Percentiles rank a stretch among this genome's conserved stretches.
phyloP scores from a whole-genome alignment of 2,113 vertebrate species.

The Tor tambroides region DNA sequence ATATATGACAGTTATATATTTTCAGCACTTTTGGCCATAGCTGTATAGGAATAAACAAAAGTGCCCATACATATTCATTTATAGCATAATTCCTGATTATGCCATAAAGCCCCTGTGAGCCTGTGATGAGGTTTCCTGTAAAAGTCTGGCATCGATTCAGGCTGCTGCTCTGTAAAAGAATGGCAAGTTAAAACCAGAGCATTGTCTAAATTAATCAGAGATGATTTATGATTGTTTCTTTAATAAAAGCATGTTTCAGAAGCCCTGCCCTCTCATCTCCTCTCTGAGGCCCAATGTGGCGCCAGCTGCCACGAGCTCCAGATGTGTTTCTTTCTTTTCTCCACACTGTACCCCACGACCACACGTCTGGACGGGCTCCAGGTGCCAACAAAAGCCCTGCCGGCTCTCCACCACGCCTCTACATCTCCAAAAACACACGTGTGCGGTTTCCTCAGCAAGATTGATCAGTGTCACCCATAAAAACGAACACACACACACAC shows the following conservation, averaged over 20 bases:
- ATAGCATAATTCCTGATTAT: not conserved
- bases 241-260: constrained; percentile 24
- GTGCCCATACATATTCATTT: not conserved
- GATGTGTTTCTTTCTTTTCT: constrained; percentile 41
- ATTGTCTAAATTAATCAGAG: not conserved
- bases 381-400: not conserved
- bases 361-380: constrained; percentile 34
- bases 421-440: constrained; percentile 3
- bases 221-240: constrained; percentile 31
- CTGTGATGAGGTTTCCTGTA: not conserved
- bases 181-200: not conserved
- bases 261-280: constrained; percentile 25
- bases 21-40: not conserved
- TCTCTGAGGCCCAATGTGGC: constrained; percentile 25
- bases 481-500: not conserved
- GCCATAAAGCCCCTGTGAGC: not conserved
- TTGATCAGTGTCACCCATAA: not conserved
- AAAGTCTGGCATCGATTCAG: constrained; percentile 1
- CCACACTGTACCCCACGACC: not conserved
- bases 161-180: not conserved
- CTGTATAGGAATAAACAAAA: not conserved
- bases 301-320: constrained; percentile 30
- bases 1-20: not conserved
- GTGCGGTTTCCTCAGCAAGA: constrained; percentile 16
- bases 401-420: constrained; percentile 19